Percentiles rank a stretch among this genome's conserved stretches.
These are phyloP conservation scores for Labeo calbasu DNA, from an alignment of 2,797 vertebrate species.

Conservation along the genomic window DNA sequence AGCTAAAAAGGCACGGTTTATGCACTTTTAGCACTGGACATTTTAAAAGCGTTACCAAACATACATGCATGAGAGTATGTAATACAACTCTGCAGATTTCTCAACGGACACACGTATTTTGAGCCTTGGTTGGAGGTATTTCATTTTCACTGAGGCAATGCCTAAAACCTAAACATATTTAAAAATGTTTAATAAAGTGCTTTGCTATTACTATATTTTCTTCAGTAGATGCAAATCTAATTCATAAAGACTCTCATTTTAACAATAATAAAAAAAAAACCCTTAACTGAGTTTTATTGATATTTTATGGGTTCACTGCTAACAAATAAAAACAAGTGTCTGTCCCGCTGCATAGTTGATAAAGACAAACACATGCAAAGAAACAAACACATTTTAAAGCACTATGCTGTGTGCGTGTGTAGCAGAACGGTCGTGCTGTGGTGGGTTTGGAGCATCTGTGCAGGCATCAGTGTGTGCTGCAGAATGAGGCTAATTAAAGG, in stretches of 20 bases:
- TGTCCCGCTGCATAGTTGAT: not conserved
- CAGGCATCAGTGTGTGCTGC: conserved; percentile 69
- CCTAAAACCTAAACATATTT: not conserved
- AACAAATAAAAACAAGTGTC: not conserved
- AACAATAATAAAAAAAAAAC: not conserved
- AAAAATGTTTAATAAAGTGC: not conserved
- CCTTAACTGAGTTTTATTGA: not conserved
- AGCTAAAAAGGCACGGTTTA: no score
- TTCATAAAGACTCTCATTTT: not conserved
- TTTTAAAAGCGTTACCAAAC: no score
- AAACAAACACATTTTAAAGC: not conserved
- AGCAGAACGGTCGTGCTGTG: conserved; percentile 74
- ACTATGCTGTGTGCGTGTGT: conserved; percentile 8
- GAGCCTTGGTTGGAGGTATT: not conserved
- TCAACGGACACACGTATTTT: not conserved
- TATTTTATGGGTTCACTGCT: not conserved
- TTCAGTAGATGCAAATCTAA: not conserved
- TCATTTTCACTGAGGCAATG: not conserved
- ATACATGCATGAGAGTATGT: not conserved
- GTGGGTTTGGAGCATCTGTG: conserved; percentile 83
- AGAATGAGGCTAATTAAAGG: conserved; percentile 87
- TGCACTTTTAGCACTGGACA: no score
- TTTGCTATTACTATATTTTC: not conserved
- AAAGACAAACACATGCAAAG: not conserved
- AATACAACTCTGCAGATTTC: not conserved